phyloP scores from a whole-genome alignment of 2,797 vertebrate species.

The Acrossocheilus wenchowensis region DNA sequence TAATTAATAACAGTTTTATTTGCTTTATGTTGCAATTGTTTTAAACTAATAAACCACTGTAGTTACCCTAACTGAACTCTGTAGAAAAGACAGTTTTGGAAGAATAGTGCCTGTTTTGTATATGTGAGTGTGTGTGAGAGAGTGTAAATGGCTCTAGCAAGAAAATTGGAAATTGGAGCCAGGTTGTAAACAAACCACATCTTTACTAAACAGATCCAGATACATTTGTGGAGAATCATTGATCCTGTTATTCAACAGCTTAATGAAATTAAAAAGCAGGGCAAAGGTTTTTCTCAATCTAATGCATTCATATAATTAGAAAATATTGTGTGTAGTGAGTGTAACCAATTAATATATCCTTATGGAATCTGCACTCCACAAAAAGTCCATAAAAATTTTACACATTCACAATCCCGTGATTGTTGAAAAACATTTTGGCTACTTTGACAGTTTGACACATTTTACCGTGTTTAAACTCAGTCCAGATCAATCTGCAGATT shows the following conservation, averaged over 20 bases:
- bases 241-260: constrained; percentile 78
- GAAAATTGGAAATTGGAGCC: constrained; percentile 75
- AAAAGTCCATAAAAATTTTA: neutral
- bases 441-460: neutral
- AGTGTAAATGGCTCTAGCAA: constrained; percentile 69
- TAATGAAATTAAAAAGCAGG: constrained; percentile 78
- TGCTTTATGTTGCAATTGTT: neutral
- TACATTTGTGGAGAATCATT: constrained; percentile 75
- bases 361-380: neutral
- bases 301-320: neutral
- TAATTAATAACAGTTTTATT: neutral
- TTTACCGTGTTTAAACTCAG: neutral
- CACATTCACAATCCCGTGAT: neutral
- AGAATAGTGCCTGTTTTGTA: constrained; percentile 10
- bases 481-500: neutral
- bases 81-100: neutral
- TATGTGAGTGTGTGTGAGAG: neutral
- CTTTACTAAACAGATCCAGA: constrained; percentile 75
- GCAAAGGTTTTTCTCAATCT: constrained; percentile 67
- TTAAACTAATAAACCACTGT: neutral
- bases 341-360: neutral
- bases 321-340: neutral
- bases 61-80: constrained; percentile 18
- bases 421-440: neutral
- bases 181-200: constrained; percentile 79